Evolutionary conservation across 1,140 invertebrate species (phyloP), one percentile per base, ranked within the genome.

Genomic region (Trachelipus rathkii): DNA sequence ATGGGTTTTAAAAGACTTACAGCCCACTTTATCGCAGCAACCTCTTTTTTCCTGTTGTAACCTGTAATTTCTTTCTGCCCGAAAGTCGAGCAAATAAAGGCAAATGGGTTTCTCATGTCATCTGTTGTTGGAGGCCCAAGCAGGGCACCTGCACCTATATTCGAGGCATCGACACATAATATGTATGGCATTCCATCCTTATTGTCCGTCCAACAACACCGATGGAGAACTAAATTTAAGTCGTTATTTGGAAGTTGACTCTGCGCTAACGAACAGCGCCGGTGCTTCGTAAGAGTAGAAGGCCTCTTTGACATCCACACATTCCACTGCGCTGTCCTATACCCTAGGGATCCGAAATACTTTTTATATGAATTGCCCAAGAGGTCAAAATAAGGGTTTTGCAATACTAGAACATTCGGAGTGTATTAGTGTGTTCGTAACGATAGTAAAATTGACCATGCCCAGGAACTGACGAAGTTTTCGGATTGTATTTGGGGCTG

Each of bases 151-250:
- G 72, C 72, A 2, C 72, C 72, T 9, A 15, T 8, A 11, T 60
- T 45, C n/a, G 72, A 73, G 19, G 72, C 72, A 73, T 73, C 45
- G 0, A 73, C 72, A 50, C 53, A 24, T 19, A 73, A 53, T 13
- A 45, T 7, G 1, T 53, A 15, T 9, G 72, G 44, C 5, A 10
- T 50, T 4, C 5, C 72, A 2, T 15, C 72, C 23, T 46, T 7
- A n/a, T n/a, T n/a, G n/a, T n/a, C n/a, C n/a, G n/a, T n/a, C n/a
- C n/a, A n/a, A n/a, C n/a, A n/a, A n/a, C n/a, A n/a, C n/a, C n/a
- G n/a, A n/a, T n/a, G n/a, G n/a, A n/a, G n/a, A n/a, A n/a, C n/a
- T n/a, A n/a, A n/a, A n/a, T n/a, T n/a, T n/a, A n/a, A n/a, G n/a
- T n/a, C n/a, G n/a, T n/a, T n/a, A n/a, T n/a, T n/a, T n/a, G n/a